These are phyloP conservation scores for Xiphydria camelus DNA, from an alignment of 2,888 invertebrate species.

Conservation along the genomic window DNA sequence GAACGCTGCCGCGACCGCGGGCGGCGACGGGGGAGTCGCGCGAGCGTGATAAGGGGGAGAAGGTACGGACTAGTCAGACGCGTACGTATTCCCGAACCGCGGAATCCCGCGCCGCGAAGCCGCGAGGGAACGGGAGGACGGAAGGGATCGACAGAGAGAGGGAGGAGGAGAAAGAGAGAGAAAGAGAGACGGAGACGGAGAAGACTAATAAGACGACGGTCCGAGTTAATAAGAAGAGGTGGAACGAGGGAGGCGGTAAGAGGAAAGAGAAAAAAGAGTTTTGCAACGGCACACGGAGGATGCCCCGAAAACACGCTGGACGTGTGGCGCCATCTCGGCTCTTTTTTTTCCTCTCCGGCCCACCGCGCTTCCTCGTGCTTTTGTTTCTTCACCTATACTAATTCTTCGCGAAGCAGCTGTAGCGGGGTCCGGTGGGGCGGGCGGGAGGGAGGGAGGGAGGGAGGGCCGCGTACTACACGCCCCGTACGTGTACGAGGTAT, in stretches of 20 bases:
- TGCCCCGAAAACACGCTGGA: conserved; percentile 55
- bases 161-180: conserved; percentile 11
- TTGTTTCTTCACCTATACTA: conserved; percentile 55
- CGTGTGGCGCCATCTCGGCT: conserved; percentile 56
- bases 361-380: conserved; percentile 43
- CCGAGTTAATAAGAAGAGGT: conserved; percentile 8
- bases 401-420: conserved; percentile 47
- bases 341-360: conserved; percentile 36
- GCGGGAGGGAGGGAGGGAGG: conserved; percentile 22
- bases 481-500: conserved; percentile 25
- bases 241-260: conserved; percentile 30
- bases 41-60: too few species aligned
- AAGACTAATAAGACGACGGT: not conserved
- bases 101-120: conserved; percentile 12
- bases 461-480: conserved; percentile 20
- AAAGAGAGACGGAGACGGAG: conserved; percentile 16
- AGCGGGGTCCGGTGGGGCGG: conserved; percentile 31
- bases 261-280: conserved; percentile 27
- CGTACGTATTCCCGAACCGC: too few species aligned
- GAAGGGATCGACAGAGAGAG: conserved; percentile 12
- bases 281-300: conserved; percentile 53
- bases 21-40: too few species aligned
- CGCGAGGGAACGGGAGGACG: conserved; percentile 21
- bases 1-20: too few species aligned
- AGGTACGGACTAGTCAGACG: too few species aligned